Evolutionary conservation across 2,113 vertebrate genomes (phyloP), one percentile per base, ranked within the genome.

Genomic region (Pseudonaja textilis): DNA sequence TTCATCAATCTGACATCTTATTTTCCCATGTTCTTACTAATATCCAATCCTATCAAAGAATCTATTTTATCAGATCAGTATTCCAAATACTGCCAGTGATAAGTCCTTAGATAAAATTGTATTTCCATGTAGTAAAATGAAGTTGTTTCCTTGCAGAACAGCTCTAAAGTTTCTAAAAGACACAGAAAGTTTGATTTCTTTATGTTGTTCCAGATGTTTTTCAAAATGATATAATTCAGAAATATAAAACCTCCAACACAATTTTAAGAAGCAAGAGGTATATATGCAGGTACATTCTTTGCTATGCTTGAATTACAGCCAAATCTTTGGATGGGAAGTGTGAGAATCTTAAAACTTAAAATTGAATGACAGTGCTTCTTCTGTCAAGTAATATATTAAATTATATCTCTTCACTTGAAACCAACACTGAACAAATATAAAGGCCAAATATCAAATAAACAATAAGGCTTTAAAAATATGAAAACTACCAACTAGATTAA

Each of bases 1-100:
- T 93, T 85, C 29, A 85, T 86, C 92, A 93, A 52, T 52, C 69
- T 90, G 88, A 89, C 69, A 92, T 57, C 3, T 89, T 89, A 54
- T 42, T 89, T 59, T 29, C 42, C 50, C 42, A 56, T 85, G 88
- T 85, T 74, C 54, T 39, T 88, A 85, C 2, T 50, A 89, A 92
- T 89, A 89, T 89, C 92, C 88, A 92, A 39, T 85, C 93, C 16
- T 59, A 18, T 52, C 42, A 89, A 45, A 85, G n/a, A 16, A 85
- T 59, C 56, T 39, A 47, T 74, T 89, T 91, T 86, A 42, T 64
- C 55, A 89, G 64, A 9, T 64, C 69, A 26, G 47, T 85, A 59
- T 42, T 89, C 55, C 7, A 10, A 16, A 56, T n/a, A 29, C 25
- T 88, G 54, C 29, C 25, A 10, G 52, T 39, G 29, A 56, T 22